Evolutionary conservation across 2,113 vertebrate species (phyloP).

Genomic region (Rallus limicola): DNA sequence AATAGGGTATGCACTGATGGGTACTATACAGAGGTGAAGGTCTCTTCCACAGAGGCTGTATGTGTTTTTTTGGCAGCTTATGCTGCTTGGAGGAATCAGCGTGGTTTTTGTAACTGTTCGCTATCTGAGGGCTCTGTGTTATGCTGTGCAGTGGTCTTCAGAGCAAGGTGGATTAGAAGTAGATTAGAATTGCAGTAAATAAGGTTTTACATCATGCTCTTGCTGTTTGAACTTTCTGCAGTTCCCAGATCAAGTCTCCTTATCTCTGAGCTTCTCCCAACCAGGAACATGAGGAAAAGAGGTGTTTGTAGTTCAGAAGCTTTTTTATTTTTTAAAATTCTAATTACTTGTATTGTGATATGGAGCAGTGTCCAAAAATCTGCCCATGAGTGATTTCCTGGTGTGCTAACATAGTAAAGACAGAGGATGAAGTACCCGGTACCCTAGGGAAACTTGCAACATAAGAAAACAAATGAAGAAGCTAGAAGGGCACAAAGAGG

Average conservation of each 20-base stretch:
- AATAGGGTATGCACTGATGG: constrained; percentile 11
- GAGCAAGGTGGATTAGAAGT: constrained; percentile 46
- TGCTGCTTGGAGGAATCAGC: not conserved
- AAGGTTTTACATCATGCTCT: not conserved
- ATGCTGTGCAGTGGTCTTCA: not conserved
- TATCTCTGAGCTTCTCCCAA: not conserved
- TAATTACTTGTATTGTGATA: not conserved
- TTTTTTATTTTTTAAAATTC: not conserved
- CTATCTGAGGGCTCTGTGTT: not conserved
- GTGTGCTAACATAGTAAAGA: not conserved
- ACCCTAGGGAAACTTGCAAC: not conserved
- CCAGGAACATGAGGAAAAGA: not conserved
- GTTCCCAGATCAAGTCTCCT: not conserved
- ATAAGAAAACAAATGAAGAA: not conserved
- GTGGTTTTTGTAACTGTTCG: not conserved
- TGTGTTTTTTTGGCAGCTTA: constrained; percentile 40
- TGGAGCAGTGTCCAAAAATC: not conserved
- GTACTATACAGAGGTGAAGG: constrained; percentile 51
- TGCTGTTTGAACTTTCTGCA: constrained; percentile 21
- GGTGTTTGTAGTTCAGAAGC: not conserved
- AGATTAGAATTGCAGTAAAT: constrained; percentile 18
- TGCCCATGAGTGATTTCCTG: not conserved
- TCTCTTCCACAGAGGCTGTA: constrained; percentile 30
- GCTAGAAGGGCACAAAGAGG: not conserved
- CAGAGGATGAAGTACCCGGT: not conserved